phyloP scores from a whole-genome alignment of 2,113 vertebrate genomes.

The Chitala chitala region DNA sequence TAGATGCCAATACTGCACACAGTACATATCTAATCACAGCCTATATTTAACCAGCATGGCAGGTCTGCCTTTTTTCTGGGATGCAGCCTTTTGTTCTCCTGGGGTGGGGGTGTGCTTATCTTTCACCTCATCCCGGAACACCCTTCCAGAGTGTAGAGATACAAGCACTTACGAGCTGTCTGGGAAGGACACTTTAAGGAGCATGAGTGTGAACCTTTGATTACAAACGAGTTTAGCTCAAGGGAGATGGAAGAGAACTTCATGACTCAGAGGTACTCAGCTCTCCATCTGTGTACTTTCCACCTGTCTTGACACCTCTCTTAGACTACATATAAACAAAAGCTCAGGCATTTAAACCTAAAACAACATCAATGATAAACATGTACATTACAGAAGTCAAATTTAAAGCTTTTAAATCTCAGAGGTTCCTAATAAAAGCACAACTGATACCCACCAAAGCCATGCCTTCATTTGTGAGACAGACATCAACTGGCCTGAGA shows the following conservation, averaged over 20 bases:
- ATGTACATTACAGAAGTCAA: not conserved
- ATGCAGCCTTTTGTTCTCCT: not conserved
- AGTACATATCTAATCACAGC: slow-evolving; percentile 59
- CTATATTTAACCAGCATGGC: slow-evolving; percentile 68
- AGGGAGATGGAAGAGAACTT: not conserved
- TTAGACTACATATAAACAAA: too few relatives aligned
- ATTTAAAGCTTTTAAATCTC: not conserved
- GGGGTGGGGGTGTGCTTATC: not conserved
- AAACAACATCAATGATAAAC: not conserved
- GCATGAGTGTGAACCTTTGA: too few relatives aligned
- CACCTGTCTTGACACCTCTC: too few relatives aligned
- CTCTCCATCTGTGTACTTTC: not conserved
- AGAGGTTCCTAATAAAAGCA: not conserved
- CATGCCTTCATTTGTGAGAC: too few relatives aligned
- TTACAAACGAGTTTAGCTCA: too few relatives aligned
- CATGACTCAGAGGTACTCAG: not conserved
- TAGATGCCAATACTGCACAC: slow-evolving; percentile 63
- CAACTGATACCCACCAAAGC: not conserved
- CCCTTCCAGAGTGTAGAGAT: too few relatives aligned
- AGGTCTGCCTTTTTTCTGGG: slow-evolving; percentile 18
- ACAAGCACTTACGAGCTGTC: too few relatives aligned
- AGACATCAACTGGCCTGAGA: not conserved
- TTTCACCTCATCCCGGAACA: not conserved
- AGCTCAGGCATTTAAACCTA: too few relatives aligned
- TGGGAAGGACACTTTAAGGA: too few relatives aligned